These are phyloP conservation scores for Amorpha juglandis DNA, from an alignment of 2,888 invertebrate genomes.

Conservation along the genomic window DNA sequence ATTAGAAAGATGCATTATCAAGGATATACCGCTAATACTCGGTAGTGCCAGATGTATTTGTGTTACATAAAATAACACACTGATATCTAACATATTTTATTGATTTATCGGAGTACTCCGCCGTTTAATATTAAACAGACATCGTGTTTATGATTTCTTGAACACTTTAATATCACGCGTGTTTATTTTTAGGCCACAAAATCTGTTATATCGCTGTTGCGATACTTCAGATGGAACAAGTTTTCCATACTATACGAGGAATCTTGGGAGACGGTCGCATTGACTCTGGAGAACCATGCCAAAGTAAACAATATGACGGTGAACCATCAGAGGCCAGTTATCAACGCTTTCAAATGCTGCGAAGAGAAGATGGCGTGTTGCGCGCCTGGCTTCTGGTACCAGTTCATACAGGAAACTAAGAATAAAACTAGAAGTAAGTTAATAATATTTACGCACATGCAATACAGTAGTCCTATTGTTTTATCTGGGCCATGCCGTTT, in stretches of 20 bases:
- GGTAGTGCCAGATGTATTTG: not conserved
- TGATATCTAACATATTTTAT: slow-evolving; percentile 8
- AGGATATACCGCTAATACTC: slow-evolving; percentile 1
- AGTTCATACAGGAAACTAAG: slow-evolving; percentile 93
- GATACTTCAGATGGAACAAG: slow-evolving; percentile 96
- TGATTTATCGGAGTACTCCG: slow-evolving; percentile 5
- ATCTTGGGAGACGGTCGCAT: slow-evolving; percentile 91
- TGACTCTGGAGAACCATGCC: slow-evolving; percentile 91
- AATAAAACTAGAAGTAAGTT: slow-evolving; percentile 92
- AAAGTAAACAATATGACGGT: slow-evolving; percentile 91
- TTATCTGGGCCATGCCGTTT: no score
- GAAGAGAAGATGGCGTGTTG: slow-evolving; percentile 90
- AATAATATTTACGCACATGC: not conserved
- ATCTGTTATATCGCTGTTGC: slow-evolving; percentile 95
- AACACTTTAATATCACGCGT: slow-evolving; percentile 24
- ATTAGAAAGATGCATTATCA: not conserved
- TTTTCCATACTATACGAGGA: slow-evolving; percentile 95
- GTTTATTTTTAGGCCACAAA: slow-evolving; percentile 90
- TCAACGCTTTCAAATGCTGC: slow-evolving; percentile 91
- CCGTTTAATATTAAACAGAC: slow-evolving; percentile 26
- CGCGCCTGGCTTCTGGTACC: slow-evolving; percentile 91
- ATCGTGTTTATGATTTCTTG: not conserved
- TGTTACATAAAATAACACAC: not conserved
- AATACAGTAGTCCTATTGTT: not conserved
- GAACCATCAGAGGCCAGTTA: slow-evolving; percentile 89